Percentiles rank a stretch among this genome's conserved stretches.
Evolutionary conservation across 1,140 invertebrate genomes (phyloP).

Genomic region (Aphaenogaster ashmeadi): DNA sequence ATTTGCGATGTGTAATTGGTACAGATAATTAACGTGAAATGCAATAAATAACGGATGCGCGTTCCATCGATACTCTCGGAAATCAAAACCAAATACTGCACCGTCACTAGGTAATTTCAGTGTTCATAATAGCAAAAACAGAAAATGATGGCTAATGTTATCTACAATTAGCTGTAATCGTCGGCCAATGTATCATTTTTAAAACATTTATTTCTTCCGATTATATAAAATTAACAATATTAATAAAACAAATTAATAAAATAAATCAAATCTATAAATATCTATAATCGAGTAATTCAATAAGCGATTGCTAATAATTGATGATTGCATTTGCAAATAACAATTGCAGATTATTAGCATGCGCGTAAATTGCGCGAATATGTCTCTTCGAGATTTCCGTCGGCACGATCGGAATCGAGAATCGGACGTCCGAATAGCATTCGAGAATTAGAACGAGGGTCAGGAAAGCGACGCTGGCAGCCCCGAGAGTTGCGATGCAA

Average conservation of each 20-base stretch:
- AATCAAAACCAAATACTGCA: slow-evolving; percentile 24
- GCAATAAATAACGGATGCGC: slow-evolving; percentile 35
- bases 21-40: slow-evolving; percentile 46
- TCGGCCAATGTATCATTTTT: neutral
- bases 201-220: neutral
- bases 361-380: neutral
- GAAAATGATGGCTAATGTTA: neutral
- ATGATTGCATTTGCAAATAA: neutral
- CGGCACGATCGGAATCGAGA: slow-evolving; percentile 39
- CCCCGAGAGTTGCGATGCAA: slow-evolving; percentile 72
- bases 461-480: slow-evolving; percentile 57
- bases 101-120: neutral
- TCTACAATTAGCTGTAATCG: neutral
- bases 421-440: slow-evolving; percentile 63
- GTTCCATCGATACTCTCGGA: neutral
- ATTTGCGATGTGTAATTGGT: slow-evolving; percentile 40
- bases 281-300: slow-evolving; percentile 13
- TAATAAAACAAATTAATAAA: neutral
- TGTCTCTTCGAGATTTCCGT: neutral
- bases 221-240: neutral
- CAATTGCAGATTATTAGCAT: neutral
- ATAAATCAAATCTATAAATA: neutral
- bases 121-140: neutral
- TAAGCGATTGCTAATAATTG: slow-evolving; percentile 5
- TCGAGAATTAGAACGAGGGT: slow-evolving; percentile 68